Base-by-base conservation (phyloP, 2,888 invertebrate species). In the Alcis repandata region DNA sequence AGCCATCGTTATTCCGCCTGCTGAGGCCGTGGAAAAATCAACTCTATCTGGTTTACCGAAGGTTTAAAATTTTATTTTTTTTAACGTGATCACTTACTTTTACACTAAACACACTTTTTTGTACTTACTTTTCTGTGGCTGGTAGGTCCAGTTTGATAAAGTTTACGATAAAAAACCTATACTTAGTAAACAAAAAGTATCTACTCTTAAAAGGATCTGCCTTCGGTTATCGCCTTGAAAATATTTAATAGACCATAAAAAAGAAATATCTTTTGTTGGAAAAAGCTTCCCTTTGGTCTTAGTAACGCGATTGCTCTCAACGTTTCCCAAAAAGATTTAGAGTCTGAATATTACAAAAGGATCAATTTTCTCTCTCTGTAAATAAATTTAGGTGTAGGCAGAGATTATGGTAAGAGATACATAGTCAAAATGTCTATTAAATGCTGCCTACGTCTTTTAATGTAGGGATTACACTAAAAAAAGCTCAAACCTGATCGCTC, bases 241-340 rank as follows among this genome's bases (percentile, higher is more conserved):
- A 86, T 88, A 84, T 86, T 88, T 81, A 86, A 88, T 85, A 85
- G 85, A 83, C 80, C 83, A 80, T 83, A 84, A 81, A 86, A 86
- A 61, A 62, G 53, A 79, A 85, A 86, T 85, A 85, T 81, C 80
- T 84, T 83, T 89, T 88, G 84, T 88, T 78, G 46, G 51, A 70
- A 67, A 71, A 71, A 79, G 73, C 79, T 74, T 74, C 73, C 78
- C 51, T 67, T 62, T 48, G 53, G 40, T 32, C 43, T 63, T 36
- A 51, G 38, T 60, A 59, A 68, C 41, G 58, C 53, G 68, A 66
- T 68, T 62, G 56, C 59, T 78, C 76, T 74, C 71, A 68, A 58
- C 59, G 68, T 67, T 69, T 51, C 65, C 63, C 70, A 75, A 79
- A 78, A 77, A 68, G 60, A 77, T 74, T 78, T 75, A 57, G 43